Evolutionary conservation across 2,797 vertebrate species (phyloP).

Genomic region (Argyrosomus regius): DNA sequence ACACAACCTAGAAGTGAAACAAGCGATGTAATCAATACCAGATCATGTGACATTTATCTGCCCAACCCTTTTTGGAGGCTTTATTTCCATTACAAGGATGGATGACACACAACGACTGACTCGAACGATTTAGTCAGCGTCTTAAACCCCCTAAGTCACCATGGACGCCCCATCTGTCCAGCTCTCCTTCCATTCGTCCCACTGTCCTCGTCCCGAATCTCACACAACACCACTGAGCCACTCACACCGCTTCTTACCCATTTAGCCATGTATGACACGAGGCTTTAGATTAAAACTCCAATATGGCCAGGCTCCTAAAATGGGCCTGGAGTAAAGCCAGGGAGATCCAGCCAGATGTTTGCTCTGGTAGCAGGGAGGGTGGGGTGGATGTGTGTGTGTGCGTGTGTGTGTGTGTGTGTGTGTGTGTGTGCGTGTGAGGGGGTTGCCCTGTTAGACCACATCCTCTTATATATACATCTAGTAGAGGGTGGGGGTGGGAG

Average conservation of each 20-base stretch:
- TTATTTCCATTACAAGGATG: not conserved
- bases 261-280: constrained; percentile 23
- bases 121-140: not conserved
- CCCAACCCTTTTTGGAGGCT: not conserved
- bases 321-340: constrained; percentile 36
- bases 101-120: not conserved
- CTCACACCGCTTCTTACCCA: constrained; percentile 1
- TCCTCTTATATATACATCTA: constrained; percentile 18
- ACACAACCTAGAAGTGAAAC: constrained; percentile 1
- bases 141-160: not conserved
- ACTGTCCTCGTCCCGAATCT: not conserved
- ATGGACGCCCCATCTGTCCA: not conserved
- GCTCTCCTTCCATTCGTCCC: not conserved
- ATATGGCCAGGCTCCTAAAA: constrained; percentile 56
- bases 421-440: not conserved
- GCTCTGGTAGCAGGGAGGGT: constrained; percentile 7
- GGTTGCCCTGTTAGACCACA: constrained; percentile 30
- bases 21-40: constrained; percentile 9
- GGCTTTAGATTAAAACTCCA: constrained; percentile 64
- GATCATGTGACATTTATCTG: constrained; percentile 16
- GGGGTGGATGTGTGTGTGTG: not conserved
- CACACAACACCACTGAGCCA: not conserved
- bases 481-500: not conserved
- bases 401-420: not conserved
- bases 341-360: constrained; percentile 68